Base-by-base conservation (phyloP, 2,113 vertebrate species). In the Taxidea taxus region DNA sequence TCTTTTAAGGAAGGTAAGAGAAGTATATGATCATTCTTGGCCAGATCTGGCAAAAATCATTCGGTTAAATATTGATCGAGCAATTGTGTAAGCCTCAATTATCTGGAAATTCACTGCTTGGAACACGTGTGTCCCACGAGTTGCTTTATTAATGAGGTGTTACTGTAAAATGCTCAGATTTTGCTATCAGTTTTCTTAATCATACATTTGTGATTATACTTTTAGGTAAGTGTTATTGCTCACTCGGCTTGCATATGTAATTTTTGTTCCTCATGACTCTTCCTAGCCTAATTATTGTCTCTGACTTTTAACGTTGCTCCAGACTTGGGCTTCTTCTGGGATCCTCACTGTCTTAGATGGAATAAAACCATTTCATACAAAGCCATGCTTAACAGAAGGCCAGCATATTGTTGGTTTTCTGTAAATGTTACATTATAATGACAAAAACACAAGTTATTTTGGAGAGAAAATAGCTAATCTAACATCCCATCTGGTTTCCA, bases 371-470 rank as follows among this genome's bases (percentile, higher is more conserved):
- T 49, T 88, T 75, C 49, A 11, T 34, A 39, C 3, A 31, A n/a
- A 44, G 44, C 44, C 49, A 12, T 60, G 66, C 51, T 11, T 54
- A 80, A 39, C 85, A 97, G 92, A 96, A 98, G 93, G 82, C 92
- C 68, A 54, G 62, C 88, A 96, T 94, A 93, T 91, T 94, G 92
- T 91, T 49, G 85, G 31, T 7, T 91, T 95, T 93, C 96, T 91
- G 64, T 68, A 95, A 95, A 94, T 93, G 96, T 58, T 91, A 64
- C 92, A 66, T 89, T 88, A 86, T 96, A 92, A 97, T 95, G 95
- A 96, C 64, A 97, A 98, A 98, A 97, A 78, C 94, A 97, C 84
- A 94, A 85, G 90, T 49, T 95, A 96, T 88, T 97, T 97, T 96
- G 92, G 92, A 96, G 91, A 88, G 94, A 97, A 97, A 97, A 90